A percentile compares a stretch with the other conserved stretches of the same genome.
These are phyloP conservation scores for Calliopum simillimum DNA, from an alignment of 2,888 invertebrate species.

Conservation along the genomic window DNA sequence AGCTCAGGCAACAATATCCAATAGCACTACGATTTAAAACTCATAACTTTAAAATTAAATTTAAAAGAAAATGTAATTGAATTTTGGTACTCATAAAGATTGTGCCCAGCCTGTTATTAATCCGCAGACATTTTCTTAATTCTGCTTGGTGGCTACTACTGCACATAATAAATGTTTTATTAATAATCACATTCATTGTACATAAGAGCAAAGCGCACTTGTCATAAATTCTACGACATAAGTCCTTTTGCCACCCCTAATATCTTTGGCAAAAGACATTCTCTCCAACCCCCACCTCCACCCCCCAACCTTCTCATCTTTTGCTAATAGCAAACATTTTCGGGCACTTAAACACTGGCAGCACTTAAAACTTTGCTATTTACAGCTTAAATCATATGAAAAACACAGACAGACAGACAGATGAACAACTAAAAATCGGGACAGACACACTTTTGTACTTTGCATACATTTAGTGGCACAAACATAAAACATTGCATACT, in stretches of 20 bases:
- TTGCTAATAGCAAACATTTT: not conserved
- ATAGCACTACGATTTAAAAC: too few species aligned
- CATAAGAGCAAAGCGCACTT: not conserved
- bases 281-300: too few species aligned
- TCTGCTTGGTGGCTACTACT: not conserved
- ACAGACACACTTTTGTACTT: conserved; percentile 32
- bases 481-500: too few species aligned
- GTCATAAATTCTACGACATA: not conserved
- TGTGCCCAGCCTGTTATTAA: too few species aligned
- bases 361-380: conserved; percentile 27
- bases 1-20: too few species aligned
- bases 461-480: conserved; percentile 13
- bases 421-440: not conserved
- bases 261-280: too few species aligned
- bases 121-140: too few species aligned
- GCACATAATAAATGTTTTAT: conserved; percentile 30
- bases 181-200: conserved; percentile 29
- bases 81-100: too few species aligned
- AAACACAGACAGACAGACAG: not conserved
- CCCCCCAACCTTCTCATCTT: too few species aligned
- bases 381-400: conserved; percentile 17
- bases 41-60: too few species aligned
- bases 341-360: conserved; percentile 9
- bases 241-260: too few species aligned
- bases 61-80: too few species aligned